Evolutionary conservation across 2,797 vertebrate genomes (phyloP).

Genomic region (Cryptoprocta ferox): DNA sequence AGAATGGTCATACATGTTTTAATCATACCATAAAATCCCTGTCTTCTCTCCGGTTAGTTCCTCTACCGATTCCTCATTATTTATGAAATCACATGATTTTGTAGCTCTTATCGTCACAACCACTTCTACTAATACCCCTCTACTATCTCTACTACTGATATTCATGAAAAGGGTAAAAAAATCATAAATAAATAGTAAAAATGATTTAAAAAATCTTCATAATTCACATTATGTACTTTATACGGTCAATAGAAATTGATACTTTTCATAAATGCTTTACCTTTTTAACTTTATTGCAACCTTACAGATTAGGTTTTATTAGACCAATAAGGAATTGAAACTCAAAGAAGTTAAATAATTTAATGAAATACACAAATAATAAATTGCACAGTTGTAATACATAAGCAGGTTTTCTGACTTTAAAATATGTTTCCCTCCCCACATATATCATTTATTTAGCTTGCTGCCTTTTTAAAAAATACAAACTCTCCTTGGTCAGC

Average conservation of each 20-base stretch:
- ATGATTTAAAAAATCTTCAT: not conserved
- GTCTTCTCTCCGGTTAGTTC: not conserved
- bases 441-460: not conserved
- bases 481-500: not conserved
- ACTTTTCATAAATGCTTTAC: not conserved
- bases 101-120: not conserved
- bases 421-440: not conserved
- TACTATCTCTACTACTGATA: not conserved
- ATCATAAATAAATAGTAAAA: not conserved
- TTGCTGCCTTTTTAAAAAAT: not conserved
- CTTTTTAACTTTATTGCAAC: not conserved
- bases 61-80: not conserved
- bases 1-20: not conserved
- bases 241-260: not conserved
- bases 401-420: not conserved
- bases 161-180: not conserved
- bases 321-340: not conserved
- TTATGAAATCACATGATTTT: not conserved
- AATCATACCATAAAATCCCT: not conserved
- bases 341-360: not conserved
- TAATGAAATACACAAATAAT: not conserved
- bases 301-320: not conserved
- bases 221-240: not conserved
- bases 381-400: not conserved
- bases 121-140: not conserved